Evolutionary conservation across 2,888 invertebrate species (phyloP), one percentile per base, ranked within the genome.

Genomic region (Lasioglossum marginatum): DNA sequence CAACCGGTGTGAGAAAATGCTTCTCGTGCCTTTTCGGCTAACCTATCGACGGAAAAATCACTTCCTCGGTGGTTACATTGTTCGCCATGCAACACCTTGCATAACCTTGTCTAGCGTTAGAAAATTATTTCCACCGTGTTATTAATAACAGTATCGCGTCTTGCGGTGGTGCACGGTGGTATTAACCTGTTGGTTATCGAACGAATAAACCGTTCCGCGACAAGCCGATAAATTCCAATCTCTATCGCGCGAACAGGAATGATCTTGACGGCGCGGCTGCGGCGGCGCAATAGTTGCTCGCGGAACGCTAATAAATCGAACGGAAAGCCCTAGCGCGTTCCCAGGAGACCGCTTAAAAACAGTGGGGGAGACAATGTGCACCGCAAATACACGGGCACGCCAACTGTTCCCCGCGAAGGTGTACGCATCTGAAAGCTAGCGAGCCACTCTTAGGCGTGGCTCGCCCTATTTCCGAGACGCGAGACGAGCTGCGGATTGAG

Each of bases 381-480:
- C 72, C 75, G 71, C 77, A 77, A 57, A n/a, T n/a, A 85, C 70
- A 63, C 68, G 66, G 57, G 19, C 63, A 16, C 31, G 45, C 74
- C 34, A 79, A 78, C 76, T 63, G 16, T 31, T 31, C 31, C 31
- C 31, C 72, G 52, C 60, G 78, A 79, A 83, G 77, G 68, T 48
- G 82, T 81, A 82, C 84, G 87, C 86, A 79, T 83, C 82, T 23
- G 78, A 86, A 86, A 74, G 74, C 12, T 1, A 45, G 72, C 79
- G 70, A 81, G 82, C 75, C 82, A 70, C 72, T 82, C 74, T 75
- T 81, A 90, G 91, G 90, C 89, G 90, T 90, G 91, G 89, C 88
- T 88, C 79, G 91, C 76, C 89, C 90, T 90, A 90, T 88, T 90
- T 90, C 89, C 86, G 73, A 82, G 87, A 77, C 57, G 74, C 85